Evolutionary conservation across 2,113 vertebrate species (phyloP).

Genomic region (Isichthys henryi): DNA sequence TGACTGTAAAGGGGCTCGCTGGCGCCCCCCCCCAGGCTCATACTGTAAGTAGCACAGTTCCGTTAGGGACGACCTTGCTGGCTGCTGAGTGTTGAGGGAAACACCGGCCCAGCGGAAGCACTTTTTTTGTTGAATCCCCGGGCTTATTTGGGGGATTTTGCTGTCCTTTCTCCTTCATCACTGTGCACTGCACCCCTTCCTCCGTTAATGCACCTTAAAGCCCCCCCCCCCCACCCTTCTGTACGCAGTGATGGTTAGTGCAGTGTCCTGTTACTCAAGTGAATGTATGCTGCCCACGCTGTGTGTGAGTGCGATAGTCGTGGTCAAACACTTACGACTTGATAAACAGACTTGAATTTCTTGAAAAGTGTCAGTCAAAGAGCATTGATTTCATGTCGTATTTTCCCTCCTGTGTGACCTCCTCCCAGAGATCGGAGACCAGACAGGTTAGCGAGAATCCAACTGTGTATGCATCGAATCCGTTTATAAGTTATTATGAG

Average conservation of each 20-base stretch:
- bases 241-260: not conserved
- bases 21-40: not conserved
- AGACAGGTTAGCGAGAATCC: not conserved
- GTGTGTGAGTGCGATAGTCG: conserved; percentile 1
- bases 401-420: not conserved
- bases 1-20: not conserved
- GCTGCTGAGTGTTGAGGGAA: not conserved
- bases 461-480: conserved; percentile 35
- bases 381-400: not conserved
- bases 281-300: not conserved
- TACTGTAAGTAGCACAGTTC: conserved; percentile 12
- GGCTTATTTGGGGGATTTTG: conserved; percentile 4
- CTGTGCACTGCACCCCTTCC: conserved; percentile 13
- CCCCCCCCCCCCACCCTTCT: conserved; percentile 2
- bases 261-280: not conserved
- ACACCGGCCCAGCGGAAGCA: conserved; percentile 10
- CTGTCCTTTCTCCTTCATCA: conserved; percentile 15
- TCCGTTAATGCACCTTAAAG: conserved; percentile 19
- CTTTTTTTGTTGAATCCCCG: conserved; percentile 19
- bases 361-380: conserved; percentile 7
- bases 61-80: not conserved
- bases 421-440: not conserved
- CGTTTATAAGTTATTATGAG: conserved; percentile 18
- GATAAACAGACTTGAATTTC: conserved; percentile 23
- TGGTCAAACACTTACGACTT: conserved; percentile 2